phyloP scores from a whole-genome alignment of 2,113 vertebrate species.

The Rhinogobius similis region DNA sequence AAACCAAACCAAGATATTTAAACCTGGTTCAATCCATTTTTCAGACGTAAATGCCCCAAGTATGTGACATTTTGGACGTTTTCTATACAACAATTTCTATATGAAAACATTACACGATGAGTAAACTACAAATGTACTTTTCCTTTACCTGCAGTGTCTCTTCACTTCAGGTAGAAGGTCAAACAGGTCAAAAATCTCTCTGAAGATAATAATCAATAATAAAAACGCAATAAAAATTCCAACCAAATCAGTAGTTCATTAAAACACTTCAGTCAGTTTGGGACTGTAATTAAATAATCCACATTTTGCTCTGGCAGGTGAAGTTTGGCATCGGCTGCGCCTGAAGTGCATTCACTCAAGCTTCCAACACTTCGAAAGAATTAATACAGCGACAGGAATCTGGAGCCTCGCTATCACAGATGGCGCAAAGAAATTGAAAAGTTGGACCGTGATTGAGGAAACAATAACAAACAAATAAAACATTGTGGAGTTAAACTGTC shows the following conservation, averaged over 20 bases:
- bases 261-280: constrained; percentile 36
- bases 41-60: too few species aligned
- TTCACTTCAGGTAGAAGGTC: too few species aligned
- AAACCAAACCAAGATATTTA: too few species aligned
- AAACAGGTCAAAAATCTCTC: too few species aligned
- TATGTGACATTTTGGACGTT: too few species aligned
- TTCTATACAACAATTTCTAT: too few species aligned
- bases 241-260: constrained; percentile 4
- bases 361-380: constrained; percentile 21
- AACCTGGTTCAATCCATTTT: too few species aligned
- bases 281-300: constrained; percentile 49
- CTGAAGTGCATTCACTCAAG: constrained; percentile 21
- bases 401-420: constrained; percentile 23
- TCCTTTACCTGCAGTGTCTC: too few species aligned
- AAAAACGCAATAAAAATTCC: neutral
- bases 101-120: too few species aligned
- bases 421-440: constrained; percentile 23
- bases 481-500: constrained; percentile 6
- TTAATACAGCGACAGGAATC: constrained; percentile 33
- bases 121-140: too few species aligned
- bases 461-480: constrained; percentile 7
- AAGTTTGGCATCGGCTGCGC: constrained; percentile 9
- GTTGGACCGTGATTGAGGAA: constrained; percentile 7
- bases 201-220: neutral
- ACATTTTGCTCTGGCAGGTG: constrained; percentile 42